These are phyloP conservation scores for Chrosomus eos DNA, from an alignment of 2,797 vertebrate genomes.

Conservation along the genomic window DNA sequence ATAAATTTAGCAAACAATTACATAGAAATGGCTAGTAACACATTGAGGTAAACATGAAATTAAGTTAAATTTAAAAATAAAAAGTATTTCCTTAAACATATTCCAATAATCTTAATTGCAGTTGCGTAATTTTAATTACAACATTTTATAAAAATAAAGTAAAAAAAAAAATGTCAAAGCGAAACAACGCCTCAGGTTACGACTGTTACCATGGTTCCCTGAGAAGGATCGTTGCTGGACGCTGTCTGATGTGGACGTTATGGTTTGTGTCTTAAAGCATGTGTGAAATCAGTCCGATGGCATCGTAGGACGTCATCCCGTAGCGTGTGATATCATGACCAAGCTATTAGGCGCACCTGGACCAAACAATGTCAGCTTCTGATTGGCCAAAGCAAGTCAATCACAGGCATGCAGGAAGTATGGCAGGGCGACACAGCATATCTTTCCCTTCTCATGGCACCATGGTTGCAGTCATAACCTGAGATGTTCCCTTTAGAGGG, in stretches of 20 bases:
- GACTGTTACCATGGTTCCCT: background rate
- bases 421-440: background rate
- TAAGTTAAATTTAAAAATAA: background rate
- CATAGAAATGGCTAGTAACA: background rate
- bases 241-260: background rate
- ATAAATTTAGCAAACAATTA: background rate
- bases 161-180: background rate
- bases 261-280: background rate
- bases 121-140: background rate
- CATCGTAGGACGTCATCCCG: background rate
- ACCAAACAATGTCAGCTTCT: background rate
- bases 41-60: background rate
- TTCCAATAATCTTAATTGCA: background rate
- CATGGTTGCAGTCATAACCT: background rate
- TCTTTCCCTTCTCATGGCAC: background rate
- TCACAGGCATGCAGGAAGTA: background rate
- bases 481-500: background rate
- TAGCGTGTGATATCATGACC: background rate
- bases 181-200: background rate
- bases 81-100: background rate
- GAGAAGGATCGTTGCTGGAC: background rate
- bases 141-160: background rate
- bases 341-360: background rate
- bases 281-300: background rate
- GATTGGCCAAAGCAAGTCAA: background rate